phyloP scores from a whole-genome alignment of 1,140 invertebrate species.

The Ostrea edulis region DNA sequence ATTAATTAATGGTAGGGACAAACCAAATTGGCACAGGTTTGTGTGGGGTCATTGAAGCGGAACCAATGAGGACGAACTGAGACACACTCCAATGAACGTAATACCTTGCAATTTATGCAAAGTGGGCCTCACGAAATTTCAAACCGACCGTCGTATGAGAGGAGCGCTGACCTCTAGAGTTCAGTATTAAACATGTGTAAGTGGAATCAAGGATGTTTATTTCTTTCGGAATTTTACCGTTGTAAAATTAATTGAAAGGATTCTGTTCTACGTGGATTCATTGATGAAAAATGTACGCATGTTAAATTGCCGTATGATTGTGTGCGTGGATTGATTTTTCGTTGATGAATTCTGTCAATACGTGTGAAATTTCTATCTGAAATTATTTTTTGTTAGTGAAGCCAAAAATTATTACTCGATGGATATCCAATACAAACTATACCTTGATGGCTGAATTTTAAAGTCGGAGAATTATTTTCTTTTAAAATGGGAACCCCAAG shows the following conservation, averaged over 20 bases:
- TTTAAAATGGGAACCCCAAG: neutral
- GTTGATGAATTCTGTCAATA: neutral
- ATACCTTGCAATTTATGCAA: slow-evolving; percentile 24
- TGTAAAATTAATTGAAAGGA: neutral
- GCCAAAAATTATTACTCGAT: neutral
- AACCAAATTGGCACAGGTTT: slow-evolving; percentile 16
- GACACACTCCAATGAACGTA: slow-evolving; percentile 3
- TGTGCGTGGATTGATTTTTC: neutral
- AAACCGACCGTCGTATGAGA: neutral
- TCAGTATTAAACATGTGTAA: neutral
- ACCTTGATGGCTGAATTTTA: neutral
- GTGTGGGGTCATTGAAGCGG: neutral
- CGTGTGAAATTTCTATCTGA: neutral
- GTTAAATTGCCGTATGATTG: neutral
- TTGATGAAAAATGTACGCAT: neutral
- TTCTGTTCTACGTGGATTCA: neutral
- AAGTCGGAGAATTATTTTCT: neutral
- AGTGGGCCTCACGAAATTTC: neutral
- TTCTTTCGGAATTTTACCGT: neutral
- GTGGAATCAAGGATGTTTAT: neutral
- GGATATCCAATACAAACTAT: neutral
- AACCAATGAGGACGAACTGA: neutral
- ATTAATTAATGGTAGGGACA: neutral
- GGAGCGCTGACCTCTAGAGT: neutral
- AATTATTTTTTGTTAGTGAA: neutral